phyloP scores from a whole-genome alignment of 2,888 invertebrate species.

The Platycheirus albimanus region DNA sequence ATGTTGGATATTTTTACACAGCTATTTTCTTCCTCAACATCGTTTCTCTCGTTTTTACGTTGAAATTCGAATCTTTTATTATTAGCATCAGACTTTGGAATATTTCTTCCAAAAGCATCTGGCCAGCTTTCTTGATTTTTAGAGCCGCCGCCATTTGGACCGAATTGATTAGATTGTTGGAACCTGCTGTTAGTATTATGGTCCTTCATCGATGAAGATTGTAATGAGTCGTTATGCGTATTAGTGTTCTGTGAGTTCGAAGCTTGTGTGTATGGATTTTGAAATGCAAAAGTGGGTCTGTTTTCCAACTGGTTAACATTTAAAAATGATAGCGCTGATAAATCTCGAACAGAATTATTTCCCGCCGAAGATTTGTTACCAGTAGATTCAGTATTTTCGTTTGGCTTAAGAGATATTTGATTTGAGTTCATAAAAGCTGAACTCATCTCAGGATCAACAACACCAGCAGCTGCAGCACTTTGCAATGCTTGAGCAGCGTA shows the following conservation, averaged over 20 bases:
- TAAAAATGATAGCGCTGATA: constrained; percentile 53
- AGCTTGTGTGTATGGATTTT: constrained; percentile 77
- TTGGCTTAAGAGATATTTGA: constrained; percentile 11
- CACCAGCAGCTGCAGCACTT: constrained; percentile 32
- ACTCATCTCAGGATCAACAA: constrained; percentile 14
- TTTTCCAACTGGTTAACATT: constrained; percentile 58
- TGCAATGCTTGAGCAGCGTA: constrained; percentile 61
- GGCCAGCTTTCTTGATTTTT: constrained; percentile 23
- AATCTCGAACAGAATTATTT: constrained; percentile 33
- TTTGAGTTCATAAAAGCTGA: constrained; percentile 5
- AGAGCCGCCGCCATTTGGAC: neutral
- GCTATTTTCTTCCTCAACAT: constrained; percentile 72
- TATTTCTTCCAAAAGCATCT: constrained; percentile 62
- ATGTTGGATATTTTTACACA: constrained; percentile 90
- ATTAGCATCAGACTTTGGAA: constrained; percentile 36
- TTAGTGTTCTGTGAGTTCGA: constrained; percentile 19
- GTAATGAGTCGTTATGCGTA: constrained; percentile 54
- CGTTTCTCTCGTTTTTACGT: constrained; percentile 52
- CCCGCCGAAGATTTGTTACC: neutral
- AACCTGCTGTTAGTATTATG: neutral
- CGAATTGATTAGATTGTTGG: constrained; percentile 21
- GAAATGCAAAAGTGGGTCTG: constrained; percentile 75
- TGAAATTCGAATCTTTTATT: constrained; percentile 49
- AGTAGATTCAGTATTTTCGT: neutral
- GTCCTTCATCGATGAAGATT: constrained; percentile 28